A percentile compares a stretch with the other conserved stretches of the same genome.
Evolutionary conservation across 2,888 invertebrate genomes (phyloP).

Genomic region (Theretra japonica): DNA sequence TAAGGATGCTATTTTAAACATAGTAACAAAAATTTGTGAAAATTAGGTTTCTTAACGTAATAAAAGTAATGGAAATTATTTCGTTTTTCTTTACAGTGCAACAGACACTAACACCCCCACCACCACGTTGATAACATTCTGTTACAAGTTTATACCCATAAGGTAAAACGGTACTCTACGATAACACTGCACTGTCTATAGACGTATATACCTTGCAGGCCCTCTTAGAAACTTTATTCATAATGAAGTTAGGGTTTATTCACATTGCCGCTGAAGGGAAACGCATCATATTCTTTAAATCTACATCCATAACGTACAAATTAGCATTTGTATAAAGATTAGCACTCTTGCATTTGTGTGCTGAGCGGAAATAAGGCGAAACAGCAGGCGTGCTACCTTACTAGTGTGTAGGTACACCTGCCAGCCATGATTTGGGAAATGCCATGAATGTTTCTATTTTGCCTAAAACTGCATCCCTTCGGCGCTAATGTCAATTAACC

Average conservation of each 20-base stretch:
- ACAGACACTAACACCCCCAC: not conserved
- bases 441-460: not conserved
- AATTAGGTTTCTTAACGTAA: constrained; percentile 84
- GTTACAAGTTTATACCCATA: constrained; percentile 4
- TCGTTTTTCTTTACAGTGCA: constrained; percentile 42
- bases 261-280: constrained; percentile 1
- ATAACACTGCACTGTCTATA: constrained; percentile 5
- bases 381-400: not conserved
- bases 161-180: constrained; percentile 6
- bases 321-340: not conserved
- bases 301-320: too few species aligned
- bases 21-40: constrained; percentile 80
- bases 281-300: not conserved
- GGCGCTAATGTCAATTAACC: constrained; percentile 2
- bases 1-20: constrained; percentile 83
- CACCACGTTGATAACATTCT: constrained; percentile 13
- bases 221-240: not conserved
- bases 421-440: not conserved
- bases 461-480: not conserved
- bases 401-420: not conserved
- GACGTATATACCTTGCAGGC: not conserved
- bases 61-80: constrained; percentile 73
- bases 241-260: not conserved
- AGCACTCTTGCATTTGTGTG: not conserved
- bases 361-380: not conserved